Percentiles rank a stretch among this genome's conserved stretches.
phyloP scores from a whole-genome alignment of 2,113 vertebrate species.

The Heptranchias perlo region DNA sequence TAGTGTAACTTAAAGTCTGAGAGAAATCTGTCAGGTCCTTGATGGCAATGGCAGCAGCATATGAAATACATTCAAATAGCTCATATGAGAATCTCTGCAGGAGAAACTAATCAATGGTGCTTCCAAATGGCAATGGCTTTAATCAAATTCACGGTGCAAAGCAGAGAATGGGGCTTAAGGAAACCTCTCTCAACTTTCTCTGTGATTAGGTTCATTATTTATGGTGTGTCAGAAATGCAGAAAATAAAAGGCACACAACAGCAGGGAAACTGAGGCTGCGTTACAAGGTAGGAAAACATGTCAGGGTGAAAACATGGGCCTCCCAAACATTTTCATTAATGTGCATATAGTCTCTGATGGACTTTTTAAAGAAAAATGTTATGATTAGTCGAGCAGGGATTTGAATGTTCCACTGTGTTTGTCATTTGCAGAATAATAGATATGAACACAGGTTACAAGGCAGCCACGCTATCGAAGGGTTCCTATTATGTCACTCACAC shows the following conservation, averaged over 20 bases:
- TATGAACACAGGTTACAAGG: neutral
- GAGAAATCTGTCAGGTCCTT: slow-evolving; percentile 49
- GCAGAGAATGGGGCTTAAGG: neutral
- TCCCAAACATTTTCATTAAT: slow-evolving; percentile 1
- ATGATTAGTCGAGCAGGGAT: neutral
- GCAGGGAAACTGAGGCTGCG: neutral
- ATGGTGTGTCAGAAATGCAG: neutral
- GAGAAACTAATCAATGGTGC: slow-evolving; percentile 18
- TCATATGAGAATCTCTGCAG: neutral
- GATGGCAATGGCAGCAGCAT: slow-evolving; percentile 46
- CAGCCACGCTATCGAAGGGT: neutral
- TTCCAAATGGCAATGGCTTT: neutral
- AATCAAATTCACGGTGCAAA: slow-evolving; percentile 21
- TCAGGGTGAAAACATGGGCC: neutral
- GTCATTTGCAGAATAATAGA: neutral
- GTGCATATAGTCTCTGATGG: neutral
- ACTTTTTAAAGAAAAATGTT: neutral
- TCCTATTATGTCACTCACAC: neutral
- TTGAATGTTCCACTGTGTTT: neutral
- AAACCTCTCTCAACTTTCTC: neutral
- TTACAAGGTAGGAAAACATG: neutral
- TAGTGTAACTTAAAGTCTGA: slow-evolving; percentile 52
- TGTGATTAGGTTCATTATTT: neutral
- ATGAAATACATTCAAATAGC: slow-evolving; percentile 41
- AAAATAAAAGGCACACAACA: neutral